Conservation (phyloP, 2,113 vertebrate genomes). For the Misgurnus anguillicaudatus region DNA sequence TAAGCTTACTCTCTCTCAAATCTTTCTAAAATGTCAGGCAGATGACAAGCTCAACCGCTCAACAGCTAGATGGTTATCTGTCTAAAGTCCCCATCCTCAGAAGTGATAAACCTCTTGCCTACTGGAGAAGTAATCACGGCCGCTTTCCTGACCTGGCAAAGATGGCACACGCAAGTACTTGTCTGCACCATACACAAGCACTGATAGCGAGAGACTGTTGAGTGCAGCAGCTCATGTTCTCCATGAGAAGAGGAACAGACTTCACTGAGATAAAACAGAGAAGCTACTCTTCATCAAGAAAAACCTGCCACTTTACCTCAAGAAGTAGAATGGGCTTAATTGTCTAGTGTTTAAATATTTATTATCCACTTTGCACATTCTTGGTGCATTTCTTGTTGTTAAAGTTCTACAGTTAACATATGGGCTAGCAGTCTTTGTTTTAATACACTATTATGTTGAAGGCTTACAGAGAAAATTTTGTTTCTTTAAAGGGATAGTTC, state of each 20-base stretch:
- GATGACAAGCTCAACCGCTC: too few relatives aligned
- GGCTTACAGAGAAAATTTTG: background rate
- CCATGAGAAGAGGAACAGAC: constrained; percentile 42
- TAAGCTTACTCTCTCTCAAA: background rate
- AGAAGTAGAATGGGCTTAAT: constrained; percentile 1
- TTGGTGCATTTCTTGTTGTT: background rate
- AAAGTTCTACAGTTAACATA: background rate
- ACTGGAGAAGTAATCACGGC: too few relatives aligned
- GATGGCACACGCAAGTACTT: constrained; percentile 35
- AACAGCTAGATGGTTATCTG: too few relatives aligned
- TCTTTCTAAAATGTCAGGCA: background rate
- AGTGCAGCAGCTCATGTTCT: constrained; percentile 44
- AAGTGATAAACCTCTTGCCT: too few relatives aligned
- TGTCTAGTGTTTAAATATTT: constrained; percentile 8
- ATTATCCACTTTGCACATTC: constrained; percentile 5
- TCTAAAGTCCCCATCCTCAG: too few relatives aligned
- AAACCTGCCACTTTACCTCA: constrained; percentile 8
- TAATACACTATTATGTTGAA: background rate
- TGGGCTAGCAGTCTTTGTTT: background rate
- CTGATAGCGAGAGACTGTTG: constrained; percentile 36
- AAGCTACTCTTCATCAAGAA: constrained; percentile 21
- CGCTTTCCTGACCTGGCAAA: too few relatives aligned
- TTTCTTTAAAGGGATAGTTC: too few relatives aligned
- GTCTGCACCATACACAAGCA: constrained; percentile 39
- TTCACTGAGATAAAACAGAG: constrained; percentile 38